phyloP scores from a whole-genome alignment of 2,113 vertebrate species.

The Boleophthalmus pectinirostris region DNA sequence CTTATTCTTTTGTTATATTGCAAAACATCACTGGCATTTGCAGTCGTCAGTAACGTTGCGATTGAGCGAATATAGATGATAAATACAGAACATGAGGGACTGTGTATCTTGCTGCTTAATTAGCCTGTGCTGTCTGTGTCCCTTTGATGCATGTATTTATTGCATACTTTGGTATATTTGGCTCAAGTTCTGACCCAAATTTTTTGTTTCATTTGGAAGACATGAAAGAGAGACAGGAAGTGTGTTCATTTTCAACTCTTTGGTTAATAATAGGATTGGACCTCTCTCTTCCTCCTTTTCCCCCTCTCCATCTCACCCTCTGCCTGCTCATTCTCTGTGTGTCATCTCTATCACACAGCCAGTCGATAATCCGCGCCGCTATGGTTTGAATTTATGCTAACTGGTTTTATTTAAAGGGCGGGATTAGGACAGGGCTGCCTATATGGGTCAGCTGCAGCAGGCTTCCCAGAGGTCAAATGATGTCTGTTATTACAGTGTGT shows the following conservation, averaged over 20 bases:
- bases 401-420: slow-evolving; percentile 55
- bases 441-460: slow-evolving; percentile 61
- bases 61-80: neutral
- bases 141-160: slow-evolving; percentile 47
- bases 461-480: slow-evolving; percentile 50
- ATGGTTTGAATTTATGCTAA: slow-evolving; percentile 33
- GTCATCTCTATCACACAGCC: slow-evolving; percentile 47
- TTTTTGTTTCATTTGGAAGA: slow-evolving; percentile 50
- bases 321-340: slow-evolving; percentile 22
- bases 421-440: slow-evolving; percentile 48
- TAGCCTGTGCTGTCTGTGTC: slow-evolving; percentile 44
- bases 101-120: slow-evolving; percentile 59
- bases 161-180: slow-evolving; percentile 43
- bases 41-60: neutral
- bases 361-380: slow-evolving; percentile 48
- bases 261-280: slow-evolving; percentile 69
- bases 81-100: slow-evolving; percentile 24
- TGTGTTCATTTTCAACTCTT: slow-evolving; percentile 68
- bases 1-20: slow-evolving; percentile 1
- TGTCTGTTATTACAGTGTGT: slow-evolving; percentile 16
- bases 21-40: slow-evolving; percentile 15
- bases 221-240: slow-evolving; percentile 19
- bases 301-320: slow-evolving; percentile 21
- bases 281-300: slow-evolving; percentile 38
- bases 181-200: slow-evolving; percentile 71